Base-by-base conservation (phyloP, 2,888 invertebrate species). In the Pseudoips prasinana region DNA sequence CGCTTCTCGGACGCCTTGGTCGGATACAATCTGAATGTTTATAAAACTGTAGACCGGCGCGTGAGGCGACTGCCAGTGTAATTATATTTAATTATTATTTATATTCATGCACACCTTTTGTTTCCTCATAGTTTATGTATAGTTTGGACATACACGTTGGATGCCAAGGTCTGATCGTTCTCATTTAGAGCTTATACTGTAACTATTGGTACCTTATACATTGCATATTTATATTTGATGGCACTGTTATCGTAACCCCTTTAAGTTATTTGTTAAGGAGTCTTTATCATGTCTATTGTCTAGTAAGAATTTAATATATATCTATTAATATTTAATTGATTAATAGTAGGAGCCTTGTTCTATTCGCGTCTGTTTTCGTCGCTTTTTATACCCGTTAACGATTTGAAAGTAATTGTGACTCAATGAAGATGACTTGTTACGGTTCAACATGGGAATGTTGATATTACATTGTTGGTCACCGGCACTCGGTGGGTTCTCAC, bases 261-360 rank as follows among this genome's bases (percentile, higher is more conserved):
- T 81, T 85, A 69, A 86, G 85, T 88, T 88, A 73, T 79, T 85
- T 81, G 86, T 88, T 87, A 83, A 84, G 84, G 71, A 82, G 73
- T 83, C 81, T 86, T 83, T 86, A 85, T 85, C 85, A 74, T 79
- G 82, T 85, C 83, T 86, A 85, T 82, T 86, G 81, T 81, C 76
- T 84, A 78, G 77, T 87, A 85, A 86, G 85, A 85, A 79, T 85
- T 84, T 85, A 83, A 81, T 82, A 85, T 84, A 81, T 81, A 53
- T 55, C 49, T 55, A 79, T 77, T 73, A 73, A 76, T 73, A 80
- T 76, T 20, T 76, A 79, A 77, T 55, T 54, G 46, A 54, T 78
- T 71, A 72, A 76, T 74, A 58, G 70, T 85, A 82, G 77, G 69
- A 79, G 83, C 82, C 79, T 84, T 73, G 80, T 84, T 82, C 80